phyloP scores from a whole-genome alignment of 2,888 invertebrate genomes.

The Hesperia comma region DNA sequence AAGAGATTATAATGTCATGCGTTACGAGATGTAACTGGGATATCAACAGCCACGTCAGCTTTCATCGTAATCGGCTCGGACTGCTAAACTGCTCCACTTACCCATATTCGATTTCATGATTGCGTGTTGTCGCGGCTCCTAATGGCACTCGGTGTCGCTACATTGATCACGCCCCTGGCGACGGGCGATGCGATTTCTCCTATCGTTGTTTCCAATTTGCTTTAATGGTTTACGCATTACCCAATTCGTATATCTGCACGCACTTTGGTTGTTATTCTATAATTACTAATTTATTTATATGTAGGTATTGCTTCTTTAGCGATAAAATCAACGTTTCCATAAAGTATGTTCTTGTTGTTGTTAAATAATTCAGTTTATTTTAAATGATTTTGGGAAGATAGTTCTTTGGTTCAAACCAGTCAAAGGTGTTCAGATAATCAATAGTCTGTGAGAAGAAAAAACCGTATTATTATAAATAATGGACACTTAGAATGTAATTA shows the following conservation, averaged over 20 bases:
- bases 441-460: too few relatives aligned
- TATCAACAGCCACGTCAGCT: conserved; percentile 37
- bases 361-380: too few relatives aligned
- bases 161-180: conserved; percentile 42
- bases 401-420: too few relatives aligned
- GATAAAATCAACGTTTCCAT: too few relatives aligned
- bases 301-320: not conserved
- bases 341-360: too few relatives aligned
- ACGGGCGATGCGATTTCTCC: conserved; percentile 42
- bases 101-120: conserved; percentile 43
- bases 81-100: conserved; percentile 43
- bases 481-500: not conserved
- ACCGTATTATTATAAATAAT: too few relatives aligned
- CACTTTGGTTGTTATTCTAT: not conserved
- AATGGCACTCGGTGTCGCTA: conserved; percentile 38
- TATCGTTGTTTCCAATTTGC: conserved; percentile 33
- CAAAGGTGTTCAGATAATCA: too few relatives aligned
- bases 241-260: not conserved
- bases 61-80: conserved; percentile 43
- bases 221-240: conserved; percentile 7
- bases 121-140: conserved; percentile 37
- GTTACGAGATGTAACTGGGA: not conserved
- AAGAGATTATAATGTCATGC: too few relatives aligned
- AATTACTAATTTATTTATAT: not conserved
- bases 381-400: too few relatives aligned